Base-by-base conservation (phyloP, 1,140 invertebrate genomes). In the Chrysomallon squamiferum region DNA sequence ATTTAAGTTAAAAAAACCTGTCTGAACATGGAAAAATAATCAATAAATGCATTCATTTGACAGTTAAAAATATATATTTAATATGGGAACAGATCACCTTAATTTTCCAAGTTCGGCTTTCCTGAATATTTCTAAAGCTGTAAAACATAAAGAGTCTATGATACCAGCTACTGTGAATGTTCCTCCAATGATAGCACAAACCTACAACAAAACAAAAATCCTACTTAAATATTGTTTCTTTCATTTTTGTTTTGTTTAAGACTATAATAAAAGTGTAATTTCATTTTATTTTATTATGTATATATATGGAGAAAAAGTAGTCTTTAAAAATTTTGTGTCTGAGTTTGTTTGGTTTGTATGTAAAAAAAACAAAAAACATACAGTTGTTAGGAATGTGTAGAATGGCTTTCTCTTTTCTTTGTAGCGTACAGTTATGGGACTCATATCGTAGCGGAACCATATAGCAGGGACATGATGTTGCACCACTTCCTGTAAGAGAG, bases 111-210 rank as follows among this genome's bases (percentile, higher is more conserved):
- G 58, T 69, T 86, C 81, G n/a, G 78, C 79, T 65, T 90, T 90
- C 67, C 87, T 88, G 72, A 90, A 87, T 4, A 90, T 72, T 77
- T 90, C 88, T 33, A 88, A 81, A 30, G 89, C 88, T 18, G 89
- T 87, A 71, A 90, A 91, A 22, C 91, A 80, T 50, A 89, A 83
- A 0, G 89, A 88, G 76, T 91, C 90, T 58, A 91, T 83, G 49
- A 91, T 89, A 5, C 88, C 87, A 45, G 90, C 90, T 4, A 91
- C 90, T 3, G 90, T 91, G 73, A 90, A 91, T 2, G 90, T 89
- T 66, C 90, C 90, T 49, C 90, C 90, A 58, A 91, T 85, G 65
- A 91, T 90, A 13, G 90, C 90, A 84, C 90, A 91, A n/a, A 90
- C 79, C 88, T 89, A 75, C 30, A 79, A 78, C 62, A 41, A 49